Percentiles rank a stretch among this genome's conserved stretches.
Conservation (phyloP, 2,888 invertebrate genomes). For the Steromphala cineraria region DNA sequence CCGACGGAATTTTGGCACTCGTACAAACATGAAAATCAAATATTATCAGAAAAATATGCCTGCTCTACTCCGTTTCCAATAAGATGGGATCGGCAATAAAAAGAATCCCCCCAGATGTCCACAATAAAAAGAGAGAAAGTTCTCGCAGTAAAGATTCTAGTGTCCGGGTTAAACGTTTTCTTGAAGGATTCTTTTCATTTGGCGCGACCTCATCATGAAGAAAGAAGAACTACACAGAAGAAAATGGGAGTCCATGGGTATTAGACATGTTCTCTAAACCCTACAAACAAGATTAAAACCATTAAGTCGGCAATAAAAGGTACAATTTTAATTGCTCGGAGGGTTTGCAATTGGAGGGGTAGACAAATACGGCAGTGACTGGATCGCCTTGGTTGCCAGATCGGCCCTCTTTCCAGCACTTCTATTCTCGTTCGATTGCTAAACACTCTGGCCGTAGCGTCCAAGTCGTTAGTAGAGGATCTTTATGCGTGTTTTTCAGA, state of each 20-base stretch:
- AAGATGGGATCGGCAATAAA: not conserved
- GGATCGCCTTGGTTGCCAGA: not conserved
- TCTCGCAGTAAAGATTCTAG: not conserved
- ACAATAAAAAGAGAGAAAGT: not conserved
- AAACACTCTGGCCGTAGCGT: slow-evolving; percentile 1
- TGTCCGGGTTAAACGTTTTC: not conserved
- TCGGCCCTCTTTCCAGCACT: not conserved
- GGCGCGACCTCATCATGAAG: not conserved
- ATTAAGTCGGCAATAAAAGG: slow-evolving; percentile 16
- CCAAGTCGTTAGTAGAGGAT: not conserved
- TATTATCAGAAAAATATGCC: not conserved
- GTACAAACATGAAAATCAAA: not conserved
- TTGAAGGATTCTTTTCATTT: not conserved
- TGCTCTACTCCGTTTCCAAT: not conserved
- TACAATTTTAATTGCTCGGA: slow-evolving; percentile 18
- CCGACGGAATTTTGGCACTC: no score
- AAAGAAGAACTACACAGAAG: not conserved
- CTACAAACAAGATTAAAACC: slow-evolving; percentile 19
- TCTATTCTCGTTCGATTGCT: slow-evolving; percentile 11
- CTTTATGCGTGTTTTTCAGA: not conserved
- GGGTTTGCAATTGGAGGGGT: not conserved
- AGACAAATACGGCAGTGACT: not conserved
- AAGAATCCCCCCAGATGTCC: not conserved
- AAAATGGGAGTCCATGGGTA: not conserved
- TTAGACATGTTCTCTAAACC: slow-evolving; percentile 16